Base-by-base conservation (phyloP, 2,888 invertebrate genomes). In the Nysson spinosus region DNA sequence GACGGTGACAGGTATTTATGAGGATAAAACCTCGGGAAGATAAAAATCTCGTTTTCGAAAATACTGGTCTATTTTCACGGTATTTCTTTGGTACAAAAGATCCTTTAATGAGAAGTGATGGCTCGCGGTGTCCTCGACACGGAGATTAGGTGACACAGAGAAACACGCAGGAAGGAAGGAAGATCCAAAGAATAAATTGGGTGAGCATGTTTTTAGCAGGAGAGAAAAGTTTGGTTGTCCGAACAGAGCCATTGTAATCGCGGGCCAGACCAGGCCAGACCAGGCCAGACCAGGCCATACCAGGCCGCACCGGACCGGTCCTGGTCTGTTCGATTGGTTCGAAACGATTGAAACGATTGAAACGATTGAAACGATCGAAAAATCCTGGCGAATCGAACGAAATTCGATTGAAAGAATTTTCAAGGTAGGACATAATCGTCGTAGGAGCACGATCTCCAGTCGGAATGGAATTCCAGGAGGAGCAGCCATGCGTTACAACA, bases 391-490 rank as follows among this genome's bases (percentile, higher is more conserved):
- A 47, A 58, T 72, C 69, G 72, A n/a, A 69, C 62, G 67, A 58
- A 47, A 67, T 64, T 73, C 56, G 51, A 70, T 68, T 64, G 55
- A 61, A 55, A 52, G 11, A 2, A 1, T 49, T 11, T n/a, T 14
- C 7, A 4, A 26, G 35, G 20, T 4, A 34, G 1, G 22, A 37
- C 26, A 35, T 43, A 16, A 43, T 19, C 30, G 16, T 26, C 12
- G 30, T 46, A 42, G 46, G 17, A 64, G 32, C n/a, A 40, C 42
- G 35, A 52, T 20, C 68, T n/a, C n/a, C n/a, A n/a, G n/a, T n/a
- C n/a, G n/a, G n/a, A 52, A 73, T 73, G 74, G 77, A 82, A 83
- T 81, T 80, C 79, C 80, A 80, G 77, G 77, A 80, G 78, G 80
- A 79, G 73, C 76, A 70, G 75, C 77, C 49, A 54, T 56, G 75